Percentiles rank a stretch among this genome's conserved stretches.
These are phyloP conservation scores for Neotoxoptera formosana DNA, from an alignment of 1,140 invertebrate species.

Conservation along the genomic window DNA sequence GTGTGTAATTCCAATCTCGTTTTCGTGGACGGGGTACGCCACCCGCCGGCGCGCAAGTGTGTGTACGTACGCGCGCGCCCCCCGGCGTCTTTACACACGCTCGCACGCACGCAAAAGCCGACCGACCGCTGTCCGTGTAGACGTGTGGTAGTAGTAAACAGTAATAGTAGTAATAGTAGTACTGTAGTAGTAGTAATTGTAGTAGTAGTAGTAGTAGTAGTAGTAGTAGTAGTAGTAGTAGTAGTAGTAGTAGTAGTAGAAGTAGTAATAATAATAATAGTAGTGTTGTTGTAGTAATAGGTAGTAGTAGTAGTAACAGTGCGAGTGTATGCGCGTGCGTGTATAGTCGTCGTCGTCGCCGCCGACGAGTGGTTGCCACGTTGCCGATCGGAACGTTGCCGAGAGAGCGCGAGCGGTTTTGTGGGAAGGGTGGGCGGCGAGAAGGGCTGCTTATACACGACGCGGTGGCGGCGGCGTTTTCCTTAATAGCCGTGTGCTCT, in stretches of 20 bases:
- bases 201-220: background rate
- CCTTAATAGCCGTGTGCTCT: slow-evolving; percentile 33
- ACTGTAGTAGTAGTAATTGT: slow-evolving; percentile 10
- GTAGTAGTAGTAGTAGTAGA: background rate
- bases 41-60: background rate
- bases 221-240: slow-evolving; percentile 20
- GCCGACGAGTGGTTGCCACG: slow-evolving; percentile 49
- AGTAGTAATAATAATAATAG: background rate
- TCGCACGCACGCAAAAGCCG: background rate
- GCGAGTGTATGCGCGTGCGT: background rate
- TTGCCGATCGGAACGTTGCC: slow-evolving; percentile 43
- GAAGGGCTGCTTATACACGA: background rate
- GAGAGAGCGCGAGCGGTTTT: background rate
- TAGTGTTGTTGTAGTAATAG: background rate
- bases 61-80: too few species aligned
- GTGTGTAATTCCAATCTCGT: slow-evolving; percentile 39
- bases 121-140: background rate
- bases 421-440: background rate
- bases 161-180: background rate
- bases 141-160: slow-evolving; percentile 10
- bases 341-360: background rate
- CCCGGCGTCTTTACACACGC: background rate
- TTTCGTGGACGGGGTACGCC: slow-evolving; percentile 42
- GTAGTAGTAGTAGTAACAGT: slow-evolving; percentile 11
- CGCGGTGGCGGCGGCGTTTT: slow-evolving; percentile 12